Evolutionary conservation across 1,140 invertebrate genomes (phyloP).

Genomic region (Neotoxoptera formosana): DNA sequence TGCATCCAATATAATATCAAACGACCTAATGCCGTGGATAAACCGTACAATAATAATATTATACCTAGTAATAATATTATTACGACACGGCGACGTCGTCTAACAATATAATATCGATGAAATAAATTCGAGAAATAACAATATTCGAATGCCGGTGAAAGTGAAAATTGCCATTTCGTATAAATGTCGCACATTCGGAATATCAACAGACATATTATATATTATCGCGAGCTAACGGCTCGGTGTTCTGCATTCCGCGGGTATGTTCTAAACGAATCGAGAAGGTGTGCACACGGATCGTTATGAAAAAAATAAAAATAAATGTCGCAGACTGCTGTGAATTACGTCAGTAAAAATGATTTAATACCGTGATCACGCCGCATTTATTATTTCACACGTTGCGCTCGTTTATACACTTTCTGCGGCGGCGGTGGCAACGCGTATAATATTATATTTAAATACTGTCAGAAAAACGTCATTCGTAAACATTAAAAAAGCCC

Average conservation of each 20-base stretch:
- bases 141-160: neutral
- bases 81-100: no score
- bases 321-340: neutral
- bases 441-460: neutral
- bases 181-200: neutral
- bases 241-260: neutral
- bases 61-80: no score
- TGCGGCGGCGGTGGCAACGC: neutral
- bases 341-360: neutral
- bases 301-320: neutral
- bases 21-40: no score
- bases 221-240: neutral
- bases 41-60: no score
- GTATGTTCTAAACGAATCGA: neutral
- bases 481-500: neutral
- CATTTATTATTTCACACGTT: neutral
- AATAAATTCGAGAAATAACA: no score
- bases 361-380: neutral
- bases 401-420: neutral
- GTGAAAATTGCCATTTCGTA: neutral
- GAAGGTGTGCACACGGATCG: neutral
- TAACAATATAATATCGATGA: no score
- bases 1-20: no score
- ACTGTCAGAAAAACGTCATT: neutral
- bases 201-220: neutral